Base-by-base conservation (phyloP, 1,140 invertebrate genomes). In the Diorhabda carinulata region DNA sequence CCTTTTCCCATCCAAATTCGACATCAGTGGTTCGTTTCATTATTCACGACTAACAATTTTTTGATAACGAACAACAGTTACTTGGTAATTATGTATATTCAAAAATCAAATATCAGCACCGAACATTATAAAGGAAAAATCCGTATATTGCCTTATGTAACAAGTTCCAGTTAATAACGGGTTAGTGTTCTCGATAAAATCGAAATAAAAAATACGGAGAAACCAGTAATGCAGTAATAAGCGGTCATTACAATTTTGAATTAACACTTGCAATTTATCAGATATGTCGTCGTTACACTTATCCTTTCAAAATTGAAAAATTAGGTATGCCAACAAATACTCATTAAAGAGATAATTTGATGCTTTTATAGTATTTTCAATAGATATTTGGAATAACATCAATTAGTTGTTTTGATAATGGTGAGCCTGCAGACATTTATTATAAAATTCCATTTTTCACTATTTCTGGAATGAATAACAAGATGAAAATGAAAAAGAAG, bases 11-110 rank as follows among this genome's bases (percentile, higher is more conserved):
- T 25, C 25, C 25, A 25, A 25, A 25, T 25, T 25, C 25, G 1
- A 25, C 25, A 25, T 25, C 25, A 25, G 25, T 25, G 25, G 25
- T 25, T 25, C 25, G 25, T 25, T 25, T 25, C 25, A 25, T 25
- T 25, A 25, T 25, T 25, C 25, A 25, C 25, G 25, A 25, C 47
- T n/a, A 52, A n/a, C 47, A 52, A 52, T 52, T 52, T 52, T 52
- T 52, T 52, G 47, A 52, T 52, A 52, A 52, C 6, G 47, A 52
- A 52, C n/a, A 8, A 52, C 47, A 52, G 47, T 52, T 52, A 52
- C 47, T 52, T 52, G 6, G 47, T 52, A 52, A 52, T 52, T 52
- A 52, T 52, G 47, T 52, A 52, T 52, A n/a, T 52, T 52, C n/a
- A 52, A 52, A 52, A 52, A 52, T 52, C 6, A 52, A 52, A 52